Conservation (phyloP, 1,140 invertebrate species). For the Protaetia brevitarsis region DNA sequence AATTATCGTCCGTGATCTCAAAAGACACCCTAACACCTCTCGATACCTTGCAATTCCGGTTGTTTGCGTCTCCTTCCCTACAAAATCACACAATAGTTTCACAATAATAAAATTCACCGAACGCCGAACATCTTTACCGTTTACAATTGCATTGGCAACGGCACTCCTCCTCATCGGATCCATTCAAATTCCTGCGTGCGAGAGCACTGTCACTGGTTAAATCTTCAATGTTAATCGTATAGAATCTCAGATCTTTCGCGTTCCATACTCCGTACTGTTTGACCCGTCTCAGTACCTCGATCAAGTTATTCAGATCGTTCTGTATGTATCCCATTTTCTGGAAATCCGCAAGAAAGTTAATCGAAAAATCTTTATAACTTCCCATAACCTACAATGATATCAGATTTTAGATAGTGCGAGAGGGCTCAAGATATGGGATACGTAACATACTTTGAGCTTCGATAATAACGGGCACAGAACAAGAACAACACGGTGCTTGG, state of each 20-base stretch:
- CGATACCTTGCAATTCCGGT: neutral
- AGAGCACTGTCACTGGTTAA: neutral
- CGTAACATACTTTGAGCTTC: neutral
- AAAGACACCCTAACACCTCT: constrained; percentile 13
- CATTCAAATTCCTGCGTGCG: neutral
- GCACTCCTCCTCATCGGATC: neutral
- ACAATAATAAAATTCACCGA: neutral
- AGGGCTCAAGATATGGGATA: neutral
- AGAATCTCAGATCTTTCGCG: constrained; percentile 39
- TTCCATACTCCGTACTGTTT: constrained; percentile 35
- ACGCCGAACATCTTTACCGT: neutral
- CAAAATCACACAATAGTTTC: neutral
- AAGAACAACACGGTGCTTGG: too few relatives aligned
- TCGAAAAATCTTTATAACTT: constrained; percentile 38
- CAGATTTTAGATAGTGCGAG: neutral
- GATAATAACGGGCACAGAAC: neutral
- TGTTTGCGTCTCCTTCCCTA: neutral
- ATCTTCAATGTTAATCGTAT: constrained; percentile 29
- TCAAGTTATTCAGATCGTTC: constrained; percentile 39
- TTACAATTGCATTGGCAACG: neutral
- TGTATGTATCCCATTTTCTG: constrained; percentile 39
- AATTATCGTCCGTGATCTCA: neutral
- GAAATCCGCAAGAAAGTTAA: constrained; percentile 36
- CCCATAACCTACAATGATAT: constrained; percentile 40
- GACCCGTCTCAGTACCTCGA: constrained; percentile 40